phyloP scores from a whole-genome alignment of 2,113 vertebrate genomes.

The Sebastes fasciatus region DNA sequence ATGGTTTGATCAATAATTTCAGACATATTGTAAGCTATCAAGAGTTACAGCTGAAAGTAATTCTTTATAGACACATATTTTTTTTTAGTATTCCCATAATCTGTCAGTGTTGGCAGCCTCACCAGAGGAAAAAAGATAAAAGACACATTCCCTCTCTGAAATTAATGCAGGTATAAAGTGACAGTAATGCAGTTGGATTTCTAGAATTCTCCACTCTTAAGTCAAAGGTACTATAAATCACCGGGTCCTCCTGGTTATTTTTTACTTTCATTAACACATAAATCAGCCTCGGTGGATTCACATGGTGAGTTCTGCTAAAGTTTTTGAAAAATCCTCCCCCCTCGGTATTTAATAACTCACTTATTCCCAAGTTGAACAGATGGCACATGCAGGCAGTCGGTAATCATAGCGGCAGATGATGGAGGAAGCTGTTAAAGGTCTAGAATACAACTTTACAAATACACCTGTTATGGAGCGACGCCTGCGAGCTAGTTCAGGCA shows the following conservation, averaged over 20 bases:
- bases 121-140: neutral
- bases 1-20: conserved; percentile 7
- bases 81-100: neutral
- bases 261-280: neutral
- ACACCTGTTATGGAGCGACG: neutral
- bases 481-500: too few species aligned
- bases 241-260: neutral
- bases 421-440: neutral
- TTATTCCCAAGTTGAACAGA: conserved; percentile 23
- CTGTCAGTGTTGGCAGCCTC: neutral
- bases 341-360: conserved; percentile 10
- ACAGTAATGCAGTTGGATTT: neutral
- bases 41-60: neutral
- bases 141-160: neutral
- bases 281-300: neutral
- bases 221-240: neutral
- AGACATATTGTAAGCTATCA: neutral
- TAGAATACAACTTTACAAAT: neutral
- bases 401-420: conserved; percentile 7
- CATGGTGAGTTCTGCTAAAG: neutral
- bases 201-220: neutral
- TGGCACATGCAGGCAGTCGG: conserved; percentile 6
- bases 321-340: neutral
- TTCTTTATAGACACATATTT: neutral
- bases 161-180: neutral